Evolutionary conservation across 2,888 invertebrate genomes (phyloP).

Genomic region (Diabrotica balteata): DNA sequence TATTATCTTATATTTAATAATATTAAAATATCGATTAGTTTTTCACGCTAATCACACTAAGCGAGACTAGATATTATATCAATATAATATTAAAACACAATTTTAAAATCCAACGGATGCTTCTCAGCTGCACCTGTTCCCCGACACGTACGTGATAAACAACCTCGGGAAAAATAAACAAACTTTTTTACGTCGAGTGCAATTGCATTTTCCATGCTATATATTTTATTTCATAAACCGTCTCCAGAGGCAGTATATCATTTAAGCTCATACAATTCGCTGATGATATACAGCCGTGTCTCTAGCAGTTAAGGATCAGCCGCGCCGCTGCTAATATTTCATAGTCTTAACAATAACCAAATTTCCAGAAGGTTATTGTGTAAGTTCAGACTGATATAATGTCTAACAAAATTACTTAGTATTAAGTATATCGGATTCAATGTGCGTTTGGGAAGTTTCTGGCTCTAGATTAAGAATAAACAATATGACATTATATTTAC

Average conservation of each 20-base stretch:
- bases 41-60: background rate
- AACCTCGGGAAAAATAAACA: slow-evolving; percentile 12
- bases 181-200: slow-evolving; percentile 13
- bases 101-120: background rate
- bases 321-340: slow-evolving; percentile 22
- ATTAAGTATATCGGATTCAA: background rate
- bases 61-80: background rate
- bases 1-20: too few species aligned
- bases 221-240: slow-evolving; percentile 50
- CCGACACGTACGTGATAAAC: background rate
- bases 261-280: slow-evolving; percentile 50
- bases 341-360: slow-evolving; percentile 33
- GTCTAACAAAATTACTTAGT: slow-evolving; percentile 20
- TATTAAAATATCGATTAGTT: background rate
- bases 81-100: too few species aligned
- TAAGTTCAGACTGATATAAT: slow-evolving; percentile 20
- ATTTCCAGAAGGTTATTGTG: slow-evolving; percentile 29
- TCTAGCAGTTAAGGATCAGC: slow-evolving; percentile 36
- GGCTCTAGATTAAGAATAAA: too few species aligned
- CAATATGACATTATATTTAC: too few species aligned
- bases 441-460: too few species aligned
- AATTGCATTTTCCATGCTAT: slow-evolving; percentile 48
- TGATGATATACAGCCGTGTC: slow-evolving; percentile 48
- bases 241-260: slow-evolving; percentile 50
- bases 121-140: background rate